Percentiles rank a stretch among this genome's conserved stretches.
Evolutionary conservation across 2,113 vertebrate genomes (phyloP).

Genomic region (Ochotona princeps): DNA sequence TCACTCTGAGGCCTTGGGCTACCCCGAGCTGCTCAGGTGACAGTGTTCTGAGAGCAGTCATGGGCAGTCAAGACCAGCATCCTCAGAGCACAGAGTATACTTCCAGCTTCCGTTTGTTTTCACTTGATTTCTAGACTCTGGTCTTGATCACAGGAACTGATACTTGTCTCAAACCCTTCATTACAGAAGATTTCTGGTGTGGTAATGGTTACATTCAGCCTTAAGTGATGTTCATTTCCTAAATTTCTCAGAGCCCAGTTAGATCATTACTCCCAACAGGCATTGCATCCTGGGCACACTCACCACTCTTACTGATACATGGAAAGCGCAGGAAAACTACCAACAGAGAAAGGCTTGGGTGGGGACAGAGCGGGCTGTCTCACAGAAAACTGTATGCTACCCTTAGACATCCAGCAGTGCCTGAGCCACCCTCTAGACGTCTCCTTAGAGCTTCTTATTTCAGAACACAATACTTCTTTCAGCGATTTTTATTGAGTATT

Average conservation of each 20-base stretch:
- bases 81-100: neutral
- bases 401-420: neutral
- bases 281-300: neutral
- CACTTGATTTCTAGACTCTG: neutral
- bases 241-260: neutral
- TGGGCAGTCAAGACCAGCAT: rapidly evolving
- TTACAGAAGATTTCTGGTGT: neutral
- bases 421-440: rapidly evolving
- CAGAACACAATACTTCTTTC: constrained; percentile 44
- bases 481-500: neutral
- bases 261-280: neutral
- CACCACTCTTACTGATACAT: rapidly evolving
- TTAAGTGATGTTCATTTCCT: neutral
- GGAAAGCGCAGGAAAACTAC: neutral
- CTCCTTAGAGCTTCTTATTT: neutral
- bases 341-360: neutral
- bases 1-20: too few relatives aligned
- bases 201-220: neutral
- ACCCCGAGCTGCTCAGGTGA: too few relatives aligned
- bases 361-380: rapidly evolving
- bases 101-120: neutral
- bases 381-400: neutral
- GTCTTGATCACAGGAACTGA: neutral
- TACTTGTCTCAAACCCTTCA: neutral
- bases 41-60: neutral